These are phyloP conservation scores for Psylliodes chrysocephalus DNA, from an alignment of 2,888 invertebrate species.

Conservation along the genomic window DNA sequence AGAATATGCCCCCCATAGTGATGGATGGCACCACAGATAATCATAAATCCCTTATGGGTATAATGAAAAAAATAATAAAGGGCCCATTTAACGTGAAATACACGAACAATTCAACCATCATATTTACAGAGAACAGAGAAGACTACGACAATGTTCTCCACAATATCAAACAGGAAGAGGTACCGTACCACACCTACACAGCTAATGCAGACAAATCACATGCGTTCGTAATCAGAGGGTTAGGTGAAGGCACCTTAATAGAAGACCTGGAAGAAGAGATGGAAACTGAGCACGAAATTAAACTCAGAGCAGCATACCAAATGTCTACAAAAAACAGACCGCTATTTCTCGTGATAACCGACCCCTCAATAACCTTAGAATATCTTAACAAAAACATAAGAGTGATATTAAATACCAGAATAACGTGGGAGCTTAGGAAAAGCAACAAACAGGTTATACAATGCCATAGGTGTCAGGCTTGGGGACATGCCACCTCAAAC, in stretches of 20 bases:
- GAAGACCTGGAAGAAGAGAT: not conserved
- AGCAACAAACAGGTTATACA: too few species aligned
- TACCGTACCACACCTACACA: too few species aligned
- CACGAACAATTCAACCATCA: not conserved
- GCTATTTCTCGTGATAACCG: not conserved
- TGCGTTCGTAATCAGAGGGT: too few species aligned
- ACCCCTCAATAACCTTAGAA: not conserved
- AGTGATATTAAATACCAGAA: not conserved
- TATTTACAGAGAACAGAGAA: not conserved
- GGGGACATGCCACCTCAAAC: too few species aligned
- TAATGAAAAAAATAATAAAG: not conserved
- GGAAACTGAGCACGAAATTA: not conserved
- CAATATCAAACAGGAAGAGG: not conserved
- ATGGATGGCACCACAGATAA: not conserved
- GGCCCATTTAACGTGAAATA: too few species aligned
- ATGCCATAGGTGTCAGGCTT: too few species aligned
- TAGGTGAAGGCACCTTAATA: not conserved
- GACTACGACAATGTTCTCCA: not conserved
- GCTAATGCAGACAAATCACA: too few species aligned
- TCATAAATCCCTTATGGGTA: not conserved
- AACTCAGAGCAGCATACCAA: not conserved
- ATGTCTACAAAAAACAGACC: too few species aligned
- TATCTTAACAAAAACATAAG: not conserved
- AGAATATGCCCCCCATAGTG: not conserved
- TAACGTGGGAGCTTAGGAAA: too few species aligned